Conservation (phyloP, 2,888 invertebrate species). For the Oscheius myriophilus region DNA sequence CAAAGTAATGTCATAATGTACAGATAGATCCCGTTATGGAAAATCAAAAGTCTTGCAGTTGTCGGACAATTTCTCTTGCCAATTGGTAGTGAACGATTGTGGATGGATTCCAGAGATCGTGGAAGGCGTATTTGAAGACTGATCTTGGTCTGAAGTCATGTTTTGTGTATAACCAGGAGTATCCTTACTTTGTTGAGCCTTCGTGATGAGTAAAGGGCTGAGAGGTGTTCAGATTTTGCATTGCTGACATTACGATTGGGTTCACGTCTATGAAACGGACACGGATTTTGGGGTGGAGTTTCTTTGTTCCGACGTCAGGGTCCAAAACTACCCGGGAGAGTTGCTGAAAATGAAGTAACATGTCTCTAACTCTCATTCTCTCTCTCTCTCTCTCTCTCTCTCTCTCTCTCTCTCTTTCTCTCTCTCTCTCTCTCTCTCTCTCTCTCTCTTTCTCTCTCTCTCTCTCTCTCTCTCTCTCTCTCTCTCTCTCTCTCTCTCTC, state of each 20-base stretch:
- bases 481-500: neutral
- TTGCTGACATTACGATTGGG: slow-evolving; percentile 52
- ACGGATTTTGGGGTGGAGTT: slow-evolving; percentile 43
- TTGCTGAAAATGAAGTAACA: slow-evolving; percentile 41
- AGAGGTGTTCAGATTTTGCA: slow-evolving; percentile 56
- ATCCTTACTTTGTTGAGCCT: slow-evolving; percentile 48
- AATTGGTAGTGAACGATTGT: slow-evolving; percentile 61
- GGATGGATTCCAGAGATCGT: slow-evolving; percentile 64
- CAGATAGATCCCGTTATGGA: neutral
- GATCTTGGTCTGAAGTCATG: slow-evolving; percentile 46
- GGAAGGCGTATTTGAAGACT: slow-evolving; percentile 57
- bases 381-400: neutral
- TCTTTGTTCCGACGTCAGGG: slow-evolving; percentile 47
- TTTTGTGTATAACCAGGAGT: neutral
- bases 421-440: neutral
- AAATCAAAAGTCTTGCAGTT: slow-evolving; percentile 50
- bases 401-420: neutral
- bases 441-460: slow-evolving; percentile 51
- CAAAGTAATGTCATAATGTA: no score
- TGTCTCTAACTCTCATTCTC: neutral
- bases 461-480: neutral
- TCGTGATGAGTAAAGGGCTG: slow-evolving; percentile 62
- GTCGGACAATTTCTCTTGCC: slow-evolving; percentile 54
- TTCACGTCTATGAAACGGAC: slow-evolving; percentile 58
- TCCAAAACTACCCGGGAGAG: slow-evolving; percentile 54